phyloP scores from a whole-genome alignment of 2,888 invertebrate genomes.

The Carterocephalus palaemon region DNA sequence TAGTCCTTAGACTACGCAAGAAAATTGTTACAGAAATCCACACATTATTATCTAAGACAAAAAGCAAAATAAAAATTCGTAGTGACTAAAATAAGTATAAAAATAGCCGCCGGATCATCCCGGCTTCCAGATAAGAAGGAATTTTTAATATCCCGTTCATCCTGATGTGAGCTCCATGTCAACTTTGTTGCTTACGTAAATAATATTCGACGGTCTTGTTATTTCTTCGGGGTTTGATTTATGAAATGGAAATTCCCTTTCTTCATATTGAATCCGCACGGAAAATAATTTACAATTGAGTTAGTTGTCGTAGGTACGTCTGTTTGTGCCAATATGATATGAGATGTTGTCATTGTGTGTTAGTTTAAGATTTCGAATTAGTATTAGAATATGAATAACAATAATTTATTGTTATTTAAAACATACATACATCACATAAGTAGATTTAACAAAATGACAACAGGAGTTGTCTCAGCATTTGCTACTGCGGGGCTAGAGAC shows the following conservation, averaged over 20 bases:
- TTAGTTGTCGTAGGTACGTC: neutral
- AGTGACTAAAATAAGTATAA: conserved; percentile 12
- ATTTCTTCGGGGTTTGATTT: conserved; percentile 39
- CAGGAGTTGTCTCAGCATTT: too few species aligned
- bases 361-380: too few species aligned
- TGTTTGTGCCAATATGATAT: too few species aligned
- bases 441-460: too few species aligned
- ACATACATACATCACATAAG: too few species aligned
- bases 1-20: too few species aligned
- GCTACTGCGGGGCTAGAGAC: too few species aligned
- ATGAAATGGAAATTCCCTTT: conserved; percentile 35
- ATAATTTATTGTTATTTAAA: too few species aligned
- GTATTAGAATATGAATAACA: too few species aligned
- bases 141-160: conserved; percentile 26
- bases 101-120: conserved; percentile 13
- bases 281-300: conserved; percentile 2
- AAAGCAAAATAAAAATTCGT: conserved; percentile 10
- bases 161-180: conserved; percentile 37
- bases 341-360: too few species aligned
- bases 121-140: conserved; percentile 7
- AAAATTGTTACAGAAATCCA: too few species aligned
- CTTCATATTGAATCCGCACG: conserved; percentile 4
- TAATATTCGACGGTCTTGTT: conserved; percentile 19
- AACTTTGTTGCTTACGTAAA: conserved; percentile 37
- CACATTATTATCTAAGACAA: neutral